Base-by-base conservation (phyloP, 1,140 invertebrate genomes). In the Steinernema feltiae region DNA sequence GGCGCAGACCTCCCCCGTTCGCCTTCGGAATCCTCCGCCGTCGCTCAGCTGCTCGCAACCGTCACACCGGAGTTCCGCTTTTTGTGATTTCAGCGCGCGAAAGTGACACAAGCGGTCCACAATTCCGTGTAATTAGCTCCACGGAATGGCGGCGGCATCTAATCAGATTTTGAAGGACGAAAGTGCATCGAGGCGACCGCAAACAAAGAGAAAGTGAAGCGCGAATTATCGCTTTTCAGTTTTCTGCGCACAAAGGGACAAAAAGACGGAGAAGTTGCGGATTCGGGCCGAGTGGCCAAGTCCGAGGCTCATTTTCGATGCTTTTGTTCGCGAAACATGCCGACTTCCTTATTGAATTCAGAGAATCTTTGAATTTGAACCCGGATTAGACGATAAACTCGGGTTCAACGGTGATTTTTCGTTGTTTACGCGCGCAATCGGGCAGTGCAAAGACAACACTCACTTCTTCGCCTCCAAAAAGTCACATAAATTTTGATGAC, bases 401-500 rank as follows among this genome's bases (percentile, higher is more conserved):
- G 7, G 35, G 7, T 18, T 41, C 7, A 41, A 41, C 7, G 35
- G 35, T 7, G 35, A 41, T n/a, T n/a, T n/a, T n/a, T n/a, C 35
- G 35, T 7, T 41, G 35, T 41, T 41, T 41, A 41, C 35, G 18
- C 7, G 7, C 35, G 35, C 35, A 7, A 7, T 41, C 18, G 35
- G 7, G 35, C 18, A 7, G 7, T 41, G 35, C 7, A 18, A 18
- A 41, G 35, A 41, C 35, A 18, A 18, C 7, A 7, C 35, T 7
- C 35, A 41, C 18, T 63, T 63, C 53, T 21, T 27, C 12, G 24
- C 24, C 24, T 27, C 24, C 53, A 15, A 63, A 27, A 27, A 63
- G 12, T 63, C 53, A 63, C 53, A 63, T 63, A n/a, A 63, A 63
- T 63, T 15, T 63, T 63, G 24, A 63, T 63, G 53, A 63, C 53